A percentile compares a stretch with the other conserved stretches of the same genome.
Conservation (phyloP, 2,113 vertebrate genomes). For the Colinus virginianus region DNA sequence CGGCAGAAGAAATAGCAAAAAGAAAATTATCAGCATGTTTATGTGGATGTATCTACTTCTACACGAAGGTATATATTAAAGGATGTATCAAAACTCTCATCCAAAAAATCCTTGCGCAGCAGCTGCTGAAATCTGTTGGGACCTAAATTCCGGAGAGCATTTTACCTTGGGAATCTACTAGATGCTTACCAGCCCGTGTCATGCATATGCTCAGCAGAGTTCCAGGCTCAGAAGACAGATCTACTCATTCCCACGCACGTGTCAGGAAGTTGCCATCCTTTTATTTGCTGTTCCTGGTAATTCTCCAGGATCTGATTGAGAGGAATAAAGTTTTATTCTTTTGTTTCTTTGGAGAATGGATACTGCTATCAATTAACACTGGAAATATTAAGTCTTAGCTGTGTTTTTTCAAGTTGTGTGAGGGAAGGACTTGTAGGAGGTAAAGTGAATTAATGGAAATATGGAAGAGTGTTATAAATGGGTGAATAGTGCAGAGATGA, state of each 20-base stretch:
- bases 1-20: neutral
- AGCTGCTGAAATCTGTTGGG: neutral
- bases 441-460: neutral
- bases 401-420: constrained; percentile 8
- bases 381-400: neutral
- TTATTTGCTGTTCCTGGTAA: constrained; percentile 34
- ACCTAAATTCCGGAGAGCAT: neutral
- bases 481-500: constrained; percentile 42
- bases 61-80: neutral
- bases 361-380: neutral
- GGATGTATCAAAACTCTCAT: neutral
- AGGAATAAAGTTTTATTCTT: neutral
- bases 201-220: neutral
- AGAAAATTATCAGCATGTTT: constrained; percentile 42
- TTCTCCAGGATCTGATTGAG: neutral
- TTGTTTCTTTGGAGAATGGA: constrained; percentile 11
- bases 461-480: constrained; percentile 28
- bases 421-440: neutral
- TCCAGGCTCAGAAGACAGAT: neutral
- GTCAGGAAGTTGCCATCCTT: neutral
- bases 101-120: neutral
- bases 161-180: neutral
- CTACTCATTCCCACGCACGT: accelerated
- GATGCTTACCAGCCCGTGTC: neutral
- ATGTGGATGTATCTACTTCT: constrained; percentile 7